Evolutionary conservation across 2,888 invertebrate species (phyloP).

Genomic region (Eucriotettix oculatus): DNA sequence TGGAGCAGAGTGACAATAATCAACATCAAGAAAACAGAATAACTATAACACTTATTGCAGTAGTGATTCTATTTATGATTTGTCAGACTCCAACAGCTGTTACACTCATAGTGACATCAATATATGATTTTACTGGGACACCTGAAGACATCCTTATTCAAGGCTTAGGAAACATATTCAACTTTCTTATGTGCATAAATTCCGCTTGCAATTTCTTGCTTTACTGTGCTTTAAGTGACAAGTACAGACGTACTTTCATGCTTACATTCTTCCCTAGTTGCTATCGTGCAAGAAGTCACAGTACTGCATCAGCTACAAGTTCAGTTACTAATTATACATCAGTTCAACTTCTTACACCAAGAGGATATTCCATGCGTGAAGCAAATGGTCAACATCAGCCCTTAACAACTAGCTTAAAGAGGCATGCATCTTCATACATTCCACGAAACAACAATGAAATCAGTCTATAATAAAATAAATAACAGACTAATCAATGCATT

Average conservation of each 20-base stretch:
- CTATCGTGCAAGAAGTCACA: not conserved
- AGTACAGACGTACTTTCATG: conserved; percentile 44
- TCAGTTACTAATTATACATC: not conserved
- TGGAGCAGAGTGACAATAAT: conserved; percentile 14
- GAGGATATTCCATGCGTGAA: too few relatives aligned
- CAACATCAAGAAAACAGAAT: conserved; percentile 51
- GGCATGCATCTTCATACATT: not conserved
- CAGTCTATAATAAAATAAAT: too few relatives aligned
- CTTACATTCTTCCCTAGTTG: conserved; percentile 19
- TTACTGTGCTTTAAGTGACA: conserved; percentile 58
- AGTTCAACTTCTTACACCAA: not conserved
- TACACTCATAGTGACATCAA: conserved; percentile 34
- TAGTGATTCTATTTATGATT: conserved; percentile 55
- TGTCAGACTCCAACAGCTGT: conserved; percentile 56
- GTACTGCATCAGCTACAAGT: not conserved
- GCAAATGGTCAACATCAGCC: too few relatives aligned
- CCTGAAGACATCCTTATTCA: conserved; percentile 21
- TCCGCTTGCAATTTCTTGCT: conserved; percentile 61
- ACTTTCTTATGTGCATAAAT: conserved; percentile 51
- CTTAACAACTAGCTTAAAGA: too few relatives aligned
- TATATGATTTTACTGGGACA: conserved; percentile 15
- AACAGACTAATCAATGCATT: too few relatives aligned
- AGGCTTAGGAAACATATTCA: conserved; percentile 53
- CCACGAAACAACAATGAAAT: not conserved
- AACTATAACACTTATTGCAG: conserved; percentile 57